Evolutionary conservation across 2,797 vertebrate genomes (phyloP).

Genomic region (Cuniculus paca): DNA sequence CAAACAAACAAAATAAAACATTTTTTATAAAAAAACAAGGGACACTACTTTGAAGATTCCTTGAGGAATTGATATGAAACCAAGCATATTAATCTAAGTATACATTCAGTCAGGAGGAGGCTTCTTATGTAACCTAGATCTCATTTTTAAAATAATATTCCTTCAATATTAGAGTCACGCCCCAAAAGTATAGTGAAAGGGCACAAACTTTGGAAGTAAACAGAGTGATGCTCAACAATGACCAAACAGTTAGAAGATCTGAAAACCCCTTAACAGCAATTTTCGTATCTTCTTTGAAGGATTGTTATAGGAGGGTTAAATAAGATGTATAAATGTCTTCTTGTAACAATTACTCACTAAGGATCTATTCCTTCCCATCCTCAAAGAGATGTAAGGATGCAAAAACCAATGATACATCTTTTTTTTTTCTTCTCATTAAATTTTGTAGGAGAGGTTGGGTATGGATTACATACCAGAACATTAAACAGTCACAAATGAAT

Average conservation of each 20-base stretch:
- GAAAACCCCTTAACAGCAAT: background rate
- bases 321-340: slow-evolving; percentile 18
- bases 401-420: background rate
- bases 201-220: background rate
- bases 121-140: background rate
- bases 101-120: background rate
- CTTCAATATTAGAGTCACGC: slow-evolving; percentile 46
- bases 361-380: background rate
- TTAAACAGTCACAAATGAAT: background rate
- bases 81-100: slow-evolving; percentile 41
- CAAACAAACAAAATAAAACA: background rate
- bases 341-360: background rate
- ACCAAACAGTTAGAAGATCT: background rate
- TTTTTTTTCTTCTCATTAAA: background rate
- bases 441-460: slow-evolving; percentile 34
- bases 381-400: background rate
- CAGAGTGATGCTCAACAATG: background rate
- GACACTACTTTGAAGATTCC: slow-evolving; percentile 45
- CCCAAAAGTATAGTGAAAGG: background rate
- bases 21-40: slow-evolving; percentile 34
- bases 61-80: slow-evolving; percentile 35
- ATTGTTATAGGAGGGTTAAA: background rate
- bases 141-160: slow-evolving; percentile 27
- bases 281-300: background rate
- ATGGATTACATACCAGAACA: background rate